phyloP scores from a whole-genome alignment of 1,140 invertebrate species.

The Sminthurides bifidus region DNA sequence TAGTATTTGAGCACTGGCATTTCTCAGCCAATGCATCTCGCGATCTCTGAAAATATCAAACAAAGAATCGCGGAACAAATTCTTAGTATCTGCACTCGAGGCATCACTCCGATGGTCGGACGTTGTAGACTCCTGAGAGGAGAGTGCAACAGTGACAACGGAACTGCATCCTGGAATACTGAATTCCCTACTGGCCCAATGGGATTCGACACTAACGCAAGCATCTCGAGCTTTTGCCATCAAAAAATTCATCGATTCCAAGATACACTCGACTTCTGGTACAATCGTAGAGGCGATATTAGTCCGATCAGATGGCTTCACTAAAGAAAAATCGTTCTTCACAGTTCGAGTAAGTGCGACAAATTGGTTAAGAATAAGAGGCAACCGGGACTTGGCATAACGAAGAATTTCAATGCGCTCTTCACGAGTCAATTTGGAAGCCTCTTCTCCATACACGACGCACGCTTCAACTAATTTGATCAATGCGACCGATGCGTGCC shows the following conservation, averaged over 20 bases:
- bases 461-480: constrained; percentile 33
- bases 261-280: constrained; percentile 48
- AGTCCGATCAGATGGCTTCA: constrained; percentile 44
- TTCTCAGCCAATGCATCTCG: constrained; percentile 25
- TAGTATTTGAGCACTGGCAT: constrained; percentile 25
- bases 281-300: constrained; percentile 51
- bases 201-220: not conserved
- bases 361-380: constrained; percentile 50
- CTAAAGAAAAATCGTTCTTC: constrained; percentile 45
- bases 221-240: too few species aligned
- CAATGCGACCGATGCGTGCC: constrained; percentile 45
- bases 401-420: constrained; percentile 36
- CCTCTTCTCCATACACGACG: constrained; percentile 32
- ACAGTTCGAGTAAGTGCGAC: constrained; percentile 47
- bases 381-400: constrained; percentile 50
- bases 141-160: too few species aligned
- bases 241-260: too few species aligned
- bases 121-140: not conserved
- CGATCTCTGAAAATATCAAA: constrained; percentile 27
- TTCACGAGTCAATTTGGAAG: constrained; percentile 31
- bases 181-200: constrained; percentile 4
- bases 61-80: constrained; percentile 18
- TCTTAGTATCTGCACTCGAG: too few species aligned
- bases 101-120: not conserved
- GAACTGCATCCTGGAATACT: too few species aligned